Evolutionary conservation across 2,888 invertebrate genomes (phyloP).

Genomic region (Allolobophora icterica): DNA sequence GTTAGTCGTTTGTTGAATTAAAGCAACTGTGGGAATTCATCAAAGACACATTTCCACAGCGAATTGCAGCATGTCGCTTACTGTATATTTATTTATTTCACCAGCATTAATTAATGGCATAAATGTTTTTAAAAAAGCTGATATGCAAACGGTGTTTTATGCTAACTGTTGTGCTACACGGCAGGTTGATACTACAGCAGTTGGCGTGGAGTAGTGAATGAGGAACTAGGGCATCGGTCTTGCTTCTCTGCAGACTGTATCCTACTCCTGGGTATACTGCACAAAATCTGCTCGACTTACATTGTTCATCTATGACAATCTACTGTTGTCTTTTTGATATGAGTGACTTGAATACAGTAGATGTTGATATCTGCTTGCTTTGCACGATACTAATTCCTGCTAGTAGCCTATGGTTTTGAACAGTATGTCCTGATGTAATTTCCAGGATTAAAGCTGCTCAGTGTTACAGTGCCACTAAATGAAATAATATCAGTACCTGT

Average conservation of each 20-base stretch:
- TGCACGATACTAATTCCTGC: background rate
- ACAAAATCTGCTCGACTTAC: background rate
- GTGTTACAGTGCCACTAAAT: background rate
- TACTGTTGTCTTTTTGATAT: background rate
- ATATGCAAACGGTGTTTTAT: background rate
- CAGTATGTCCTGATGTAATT: background rate
- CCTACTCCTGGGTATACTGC: background rate
- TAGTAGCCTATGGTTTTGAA: background rate
- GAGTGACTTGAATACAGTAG: background rate
- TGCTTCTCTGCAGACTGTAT: no score
- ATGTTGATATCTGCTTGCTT: background rate
- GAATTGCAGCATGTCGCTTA: background rate
- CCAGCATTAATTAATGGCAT: background rate
- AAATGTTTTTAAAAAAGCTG: background rate
- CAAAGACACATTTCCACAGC: background rate
- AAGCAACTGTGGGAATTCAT: constrained; percentile 4
- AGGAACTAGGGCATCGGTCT: no score
- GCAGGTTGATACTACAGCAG: no score
- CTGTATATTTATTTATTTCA: background rate
- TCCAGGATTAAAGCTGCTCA: background rate
- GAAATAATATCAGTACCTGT: background rate
- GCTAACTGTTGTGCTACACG: background rate
- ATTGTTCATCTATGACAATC: background rate
- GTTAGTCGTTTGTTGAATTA: constrained; percentile 17
- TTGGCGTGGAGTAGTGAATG: no score